A percentile compares a stretch with the other conserved stretches of the same genome.
These are phyloP conservation scores for Rhinolophus sinicus DNA, from an alignment of 2,113 vertebrate species.

Conservation along the genomic window DNA sequence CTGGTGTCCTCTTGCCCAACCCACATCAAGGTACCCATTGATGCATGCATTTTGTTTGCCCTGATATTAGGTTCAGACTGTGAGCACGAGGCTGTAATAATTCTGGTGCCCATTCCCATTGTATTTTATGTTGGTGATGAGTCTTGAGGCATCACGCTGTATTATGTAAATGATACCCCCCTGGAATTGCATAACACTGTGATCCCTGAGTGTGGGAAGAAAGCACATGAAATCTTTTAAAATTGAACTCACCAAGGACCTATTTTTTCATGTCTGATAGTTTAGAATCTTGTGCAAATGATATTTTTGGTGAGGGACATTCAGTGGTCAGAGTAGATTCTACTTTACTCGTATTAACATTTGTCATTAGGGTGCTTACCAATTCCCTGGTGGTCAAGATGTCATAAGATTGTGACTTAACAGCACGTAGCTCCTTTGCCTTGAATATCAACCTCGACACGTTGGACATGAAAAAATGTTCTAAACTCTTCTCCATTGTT, in stretches of 20 bases:
- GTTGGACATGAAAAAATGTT: neutral
- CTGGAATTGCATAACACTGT: neutral
- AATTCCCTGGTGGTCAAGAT: neutral
- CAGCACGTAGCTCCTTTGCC: neutral
- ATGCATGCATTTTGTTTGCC: neutral
- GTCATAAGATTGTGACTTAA: neutral
- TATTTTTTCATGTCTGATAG: neutral
- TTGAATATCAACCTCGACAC: neutral
- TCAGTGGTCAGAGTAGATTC: neutral
- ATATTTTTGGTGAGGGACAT: neutral
- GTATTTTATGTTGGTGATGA: neutral
- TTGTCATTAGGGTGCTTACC: neutral
- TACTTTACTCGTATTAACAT: neutral
- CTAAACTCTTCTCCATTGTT: neutral
- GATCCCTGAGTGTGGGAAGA: neutral
- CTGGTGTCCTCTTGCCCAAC: neutral
- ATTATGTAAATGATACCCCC: neutral
- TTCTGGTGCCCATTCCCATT: neutral
- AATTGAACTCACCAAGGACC: neutral
- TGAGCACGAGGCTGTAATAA: neutral
- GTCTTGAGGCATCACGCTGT: neutral
- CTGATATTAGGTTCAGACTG: neutral
- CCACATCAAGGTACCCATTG: neutral
- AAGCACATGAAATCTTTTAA: neutral
- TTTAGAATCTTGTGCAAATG: neutral